Conservation (phyloP, 2,113 vertebrate genomes). For the Australoheros scitulus region DNA sequence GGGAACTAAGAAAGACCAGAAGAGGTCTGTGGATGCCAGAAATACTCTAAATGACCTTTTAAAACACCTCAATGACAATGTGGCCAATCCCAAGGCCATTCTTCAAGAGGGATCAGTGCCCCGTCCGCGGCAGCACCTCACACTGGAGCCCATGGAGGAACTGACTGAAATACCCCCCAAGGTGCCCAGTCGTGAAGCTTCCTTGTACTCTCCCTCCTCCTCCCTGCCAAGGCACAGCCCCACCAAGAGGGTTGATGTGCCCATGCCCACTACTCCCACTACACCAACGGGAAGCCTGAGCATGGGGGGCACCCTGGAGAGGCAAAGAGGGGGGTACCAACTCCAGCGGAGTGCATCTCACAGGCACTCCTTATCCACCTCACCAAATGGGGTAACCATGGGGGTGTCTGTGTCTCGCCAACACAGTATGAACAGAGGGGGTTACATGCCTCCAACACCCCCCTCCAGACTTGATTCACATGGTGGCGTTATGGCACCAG, state of each 20-base stretch:
- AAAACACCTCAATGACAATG: constrained; percentile 94
- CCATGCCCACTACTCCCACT: constrained; percentile 87
- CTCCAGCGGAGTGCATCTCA: constrained; percentile 95
- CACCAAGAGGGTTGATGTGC: constrained; percentile 96
- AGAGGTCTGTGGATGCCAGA: constrained; percentile 92
- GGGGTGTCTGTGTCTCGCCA: constrained; percentile 94
- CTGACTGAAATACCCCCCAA: constrained; percentile 93
- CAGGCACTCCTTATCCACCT: constrained; percentile 93
- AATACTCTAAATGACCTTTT: constrained; percentile 96
- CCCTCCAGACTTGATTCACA: constrained; percentile 97
- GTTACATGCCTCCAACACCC: constrained; percentile 86
- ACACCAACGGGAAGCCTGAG: constrained; percentile 88
- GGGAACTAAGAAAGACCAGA: constrained; percentile 90
- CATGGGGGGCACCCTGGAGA: constrained; percentile 88
- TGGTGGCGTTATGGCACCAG: constrained; percentile 82
- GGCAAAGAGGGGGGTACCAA: constrained; percentile 89
- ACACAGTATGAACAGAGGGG: constrained; percentile 92
- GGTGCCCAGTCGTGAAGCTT: constrained; percentile 95
- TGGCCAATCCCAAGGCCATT: constrained; percentile 88
- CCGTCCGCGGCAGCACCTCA: constrained; percentile 88
- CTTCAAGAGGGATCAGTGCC: constrained; percentile 87
- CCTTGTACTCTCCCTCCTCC: constrained; percentile 94
- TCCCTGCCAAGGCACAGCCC: constrained; percentile 96
- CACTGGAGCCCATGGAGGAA: constrained; percentile 92
- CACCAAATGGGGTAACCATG: constrained; percentile 92